phyloP scores from a whole-genome alignment of 1,140 invertebrate species.

The Drosophila elegans region DNA sequence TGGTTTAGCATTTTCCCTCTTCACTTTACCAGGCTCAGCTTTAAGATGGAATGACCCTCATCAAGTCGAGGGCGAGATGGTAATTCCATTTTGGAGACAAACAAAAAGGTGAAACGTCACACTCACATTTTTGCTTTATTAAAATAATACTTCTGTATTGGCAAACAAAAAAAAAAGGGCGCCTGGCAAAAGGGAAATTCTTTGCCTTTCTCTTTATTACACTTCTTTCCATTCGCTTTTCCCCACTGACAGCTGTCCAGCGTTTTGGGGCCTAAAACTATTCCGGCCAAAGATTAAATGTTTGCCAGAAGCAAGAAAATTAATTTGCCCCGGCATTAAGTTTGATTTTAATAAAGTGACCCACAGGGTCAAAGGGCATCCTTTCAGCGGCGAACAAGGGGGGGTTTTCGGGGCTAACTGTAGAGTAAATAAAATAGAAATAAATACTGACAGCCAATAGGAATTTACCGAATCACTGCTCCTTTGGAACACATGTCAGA shows the following conservation, averaged over 20 bases:
- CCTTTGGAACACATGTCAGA: too few species aligned
- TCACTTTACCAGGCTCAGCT: conserved; percentile 18
- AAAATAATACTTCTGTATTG: conserved; percentile 70
- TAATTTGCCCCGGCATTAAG: conserved; percentile 71
- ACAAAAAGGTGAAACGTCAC: conserved; percentile 77
- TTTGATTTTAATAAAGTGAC: conserved; percentile 83
- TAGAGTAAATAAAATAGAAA: background rate
- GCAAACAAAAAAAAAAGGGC: conserved; percentile 21
- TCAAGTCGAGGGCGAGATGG: conserved; percentile 33
- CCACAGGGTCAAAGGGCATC: conserved; percentile 9
- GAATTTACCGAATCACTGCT: too few species aligned
- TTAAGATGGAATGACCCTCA: conserved; percentile 61
- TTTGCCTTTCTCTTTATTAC: conserved; percentile 5
- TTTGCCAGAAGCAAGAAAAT: conserved; percentile 67
- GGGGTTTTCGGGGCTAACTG: background rate
- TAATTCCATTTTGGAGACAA: conserved; percentile 25
- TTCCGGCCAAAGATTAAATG: conserved; percentile 63
- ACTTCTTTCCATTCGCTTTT: background rate
- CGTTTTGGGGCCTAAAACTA: conserved; percentile 30
- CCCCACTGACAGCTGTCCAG: conserved; percentile 68
- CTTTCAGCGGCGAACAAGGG: background rate
- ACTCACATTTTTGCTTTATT: conserved; percentile 77
- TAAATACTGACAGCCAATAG: too few species aligned
- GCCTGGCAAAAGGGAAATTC: conserved; percentile 28
- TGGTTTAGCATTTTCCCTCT: background rate